These are phyloP conservation scores for Leptodactylus fuscus DNA, from an alignment of 2,113 vertebrate species.

Conservation along the genomic window DNA sequence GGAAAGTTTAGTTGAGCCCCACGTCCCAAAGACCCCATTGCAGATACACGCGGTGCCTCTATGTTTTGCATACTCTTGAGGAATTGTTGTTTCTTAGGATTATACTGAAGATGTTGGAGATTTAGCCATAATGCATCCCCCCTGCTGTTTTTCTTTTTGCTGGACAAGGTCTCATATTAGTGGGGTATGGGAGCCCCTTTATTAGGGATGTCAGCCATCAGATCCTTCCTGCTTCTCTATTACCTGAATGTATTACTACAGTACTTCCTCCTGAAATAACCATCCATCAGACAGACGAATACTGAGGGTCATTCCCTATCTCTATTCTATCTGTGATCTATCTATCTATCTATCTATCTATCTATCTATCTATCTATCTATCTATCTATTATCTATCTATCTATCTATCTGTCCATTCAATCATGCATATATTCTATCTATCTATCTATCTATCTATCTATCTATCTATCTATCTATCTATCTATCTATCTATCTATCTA, in stretches of 20 bases:
- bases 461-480: conserved; percentile 27
- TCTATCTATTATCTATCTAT: neutral
- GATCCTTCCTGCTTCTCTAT: neutral
- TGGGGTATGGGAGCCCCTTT: neutral
- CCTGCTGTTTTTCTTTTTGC: neutral
- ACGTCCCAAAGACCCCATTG: neutral
- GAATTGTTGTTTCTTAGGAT: neutral
- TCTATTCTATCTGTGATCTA: too few species aligned
- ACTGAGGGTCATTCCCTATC: too few species aligned
- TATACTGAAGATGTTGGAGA: neutral
- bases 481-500: conserved; percentile 26
- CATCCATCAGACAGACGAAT: too few species aligned
- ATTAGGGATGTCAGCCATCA: neutral
- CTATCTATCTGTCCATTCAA: conserved; percentile 15
- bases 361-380: too few species aligned
- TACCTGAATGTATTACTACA: neutral
- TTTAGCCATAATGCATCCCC: too few species aligned
- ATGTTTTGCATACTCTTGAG: neutral
- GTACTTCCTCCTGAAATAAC: neutral
- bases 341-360: too few species aligned
- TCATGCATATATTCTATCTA: too few species aligned
- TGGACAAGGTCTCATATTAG: neutral
- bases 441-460: conserved; percentile 33
- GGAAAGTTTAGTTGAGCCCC: neutral
- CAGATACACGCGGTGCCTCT: neutral